Evolutionary conservation across 2,113 vertebrate species (phyloP), one percentile per base, ranked within the genome.

Genomic region (Psilopsiagon aymara): DNA sequence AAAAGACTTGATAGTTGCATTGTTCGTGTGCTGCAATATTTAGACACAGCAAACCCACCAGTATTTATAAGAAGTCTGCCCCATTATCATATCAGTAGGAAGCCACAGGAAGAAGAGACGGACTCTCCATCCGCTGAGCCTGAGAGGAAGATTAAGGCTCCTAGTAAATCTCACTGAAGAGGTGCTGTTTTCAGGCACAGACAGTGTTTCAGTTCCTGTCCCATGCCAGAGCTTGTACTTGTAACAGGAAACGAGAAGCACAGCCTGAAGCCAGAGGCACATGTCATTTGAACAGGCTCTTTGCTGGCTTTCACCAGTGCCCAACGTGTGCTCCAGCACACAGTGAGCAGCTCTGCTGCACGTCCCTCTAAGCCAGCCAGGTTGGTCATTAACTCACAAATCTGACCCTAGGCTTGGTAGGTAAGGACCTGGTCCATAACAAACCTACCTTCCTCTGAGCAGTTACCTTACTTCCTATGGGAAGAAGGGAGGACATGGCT

Each of bases 281-380:
- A 9, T 39, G 41, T 10, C 51, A 13, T 17, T 12, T 5, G 2
- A 59, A 33, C 18, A 6, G 59, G 41, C 87, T 57, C 85, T 55
- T 67, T 19, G 82, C 88, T 59, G 53, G 17, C 44, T 2, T 28
- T 47, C 62, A n/a, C 63, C 68, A 17, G 29, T 9, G 28, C 53
- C 14, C 8, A 2, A 9, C 4, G 1, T 0, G 7, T 10, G 53
- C 41, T 17, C n/a, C 66, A n/a, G 19, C 0, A 18, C 55, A 16
- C 13, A 8, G 59, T 1, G 0, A 37, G 64, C 49, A 52, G 82
- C 79, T 35, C 7, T 8, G 9, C 88, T 28, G 49, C 59, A 77
- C 8, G 1, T 41, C 80, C 84, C 80, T 7, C 55, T 27, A 5
- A 27, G 4, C 1, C 0, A 33, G 23, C 21, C 0, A 0, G 28